Evolutionary conservation across 2,888 invertebrate genomes (phyloP).

Genomic region (Lacanobia wlatinum): DNA sequence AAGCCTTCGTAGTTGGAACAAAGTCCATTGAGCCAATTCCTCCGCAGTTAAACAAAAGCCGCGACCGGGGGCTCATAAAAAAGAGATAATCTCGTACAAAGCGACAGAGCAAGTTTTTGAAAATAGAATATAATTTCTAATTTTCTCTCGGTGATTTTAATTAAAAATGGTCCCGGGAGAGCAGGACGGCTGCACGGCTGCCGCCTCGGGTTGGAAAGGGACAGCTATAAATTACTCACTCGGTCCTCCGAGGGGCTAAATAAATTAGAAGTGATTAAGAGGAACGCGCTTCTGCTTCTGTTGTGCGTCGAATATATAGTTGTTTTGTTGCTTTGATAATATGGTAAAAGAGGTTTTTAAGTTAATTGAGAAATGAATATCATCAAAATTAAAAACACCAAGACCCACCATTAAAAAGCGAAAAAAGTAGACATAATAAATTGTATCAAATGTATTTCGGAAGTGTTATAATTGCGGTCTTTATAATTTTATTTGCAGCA

Average conservation of each 20-base stretch:
- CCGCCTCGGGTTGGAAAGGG: slow-evolving; percentile 82
- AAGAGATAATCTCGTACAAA: slow-evolving; percentile 90
- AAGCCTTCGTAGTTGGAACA: slow-evolving; percentile 77
- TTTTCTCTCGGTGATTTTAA: slow-evolving; percentile 90
- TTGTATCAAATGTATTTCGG: slow-evolving; percentile 36
- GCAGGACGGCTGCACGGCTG: slow-evolving; percentile 79
- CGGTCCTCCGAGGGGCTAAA: slow-evolving; percentile 88
- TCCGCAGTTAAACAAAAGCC: slow-evolving; percentile 86
- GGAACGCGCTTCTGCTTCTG: slow-evolving; percentile 89
- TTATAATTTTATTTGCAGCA: slow-evolving; percentile 52
- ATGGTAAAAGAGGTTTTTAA: slow-evolving; percentile 69
- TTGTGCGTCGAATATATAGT: slow-evolving; percentile 82
- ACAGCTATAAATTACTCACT: slow-evolving; percentile 87
- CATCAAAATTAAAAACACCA: neutral
- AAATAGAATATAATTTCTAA: slow-evolving; percentile 91
- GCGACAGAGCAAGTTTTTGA: slow-evolving; percentile 90
- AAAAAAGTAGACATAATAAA: slow-evolving; percentile 31
- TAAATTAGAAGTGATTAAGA: slow-evolving; percentile 91
- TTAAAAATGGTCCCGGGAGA: slow-evolving; percentile 90
- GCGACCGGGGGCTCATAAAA: slow-evolving; percentile 90
- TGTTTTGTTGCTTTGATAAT: slow-evolving; percentile 80
- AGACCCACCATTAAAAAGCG: neutral
- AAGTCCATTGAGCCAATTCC: slow-evolving; percentile 88
- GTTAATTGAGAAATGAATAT: slow-evolving; percentile 56
- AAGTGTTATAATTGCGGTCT: slow-evolving; percentile 62